Conservation (phyloP, 2,113 vertebrate species). For the Asarcornis scutulata region DNA sequence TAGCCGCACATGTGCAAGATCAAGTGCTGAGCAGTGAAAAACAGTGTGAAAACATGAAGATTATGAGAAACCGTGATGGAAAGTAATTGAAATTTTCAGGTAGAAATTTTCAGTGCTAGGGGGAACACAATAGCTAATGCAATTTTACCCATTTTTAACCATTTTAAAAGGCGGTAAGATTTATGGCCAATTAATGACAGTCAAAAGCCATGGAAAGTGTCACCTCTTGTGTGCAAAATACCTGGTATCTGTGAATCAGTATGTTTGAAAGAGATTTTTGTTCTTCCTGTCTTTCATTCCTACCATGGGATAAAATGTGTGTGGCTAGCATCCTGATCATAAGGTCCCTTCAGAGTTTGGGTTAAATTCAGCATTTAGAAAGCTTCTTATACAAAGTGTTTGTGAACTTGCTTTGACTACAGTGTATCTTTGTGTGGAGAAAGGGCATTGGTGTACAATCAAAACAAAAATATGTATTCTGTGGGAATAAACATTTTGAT, state of each 20-base stretch:
- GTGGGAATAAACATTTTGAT: background rate
- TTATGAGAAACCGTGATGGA: background rate
- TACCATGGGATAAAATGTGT: background rate
- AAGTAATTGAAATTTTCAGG: background rate
- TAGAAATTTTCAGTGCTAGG: background rate
- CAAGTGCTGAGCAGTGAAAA: background rate
- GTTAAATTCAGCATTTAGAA: background rate
- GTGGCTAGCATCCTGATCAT: background rate
- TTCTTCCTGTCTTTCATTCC: background rate
- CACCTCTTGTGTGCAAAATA: background rate
- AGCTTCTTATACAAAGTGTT: background rate
- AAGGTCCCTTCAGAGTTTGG: background rate
- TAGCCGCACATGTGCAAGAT: background rate
- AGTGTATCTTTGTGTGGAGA: background rate
- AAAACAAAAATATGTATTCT: background rate
- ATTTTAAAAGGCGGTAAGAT: background rate
- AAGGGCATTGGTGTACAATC: background rate
- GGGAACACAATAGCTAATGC: background rate
- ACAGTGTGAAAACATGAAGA: background rate
- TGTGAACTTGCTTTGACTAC: background rate
- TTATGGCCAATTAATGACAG: slow-evolving; percentile 16
- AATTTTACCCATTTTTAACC: background rate
- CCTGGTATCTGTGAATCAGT: background rate
- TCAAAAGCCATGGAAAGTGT: slow-evolving; percentile 6
- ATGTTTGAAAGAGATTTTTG: background rate